Conservation (phyloP, 2,888 invertebrate species). For the Rhagonycha fulva region DNA sequence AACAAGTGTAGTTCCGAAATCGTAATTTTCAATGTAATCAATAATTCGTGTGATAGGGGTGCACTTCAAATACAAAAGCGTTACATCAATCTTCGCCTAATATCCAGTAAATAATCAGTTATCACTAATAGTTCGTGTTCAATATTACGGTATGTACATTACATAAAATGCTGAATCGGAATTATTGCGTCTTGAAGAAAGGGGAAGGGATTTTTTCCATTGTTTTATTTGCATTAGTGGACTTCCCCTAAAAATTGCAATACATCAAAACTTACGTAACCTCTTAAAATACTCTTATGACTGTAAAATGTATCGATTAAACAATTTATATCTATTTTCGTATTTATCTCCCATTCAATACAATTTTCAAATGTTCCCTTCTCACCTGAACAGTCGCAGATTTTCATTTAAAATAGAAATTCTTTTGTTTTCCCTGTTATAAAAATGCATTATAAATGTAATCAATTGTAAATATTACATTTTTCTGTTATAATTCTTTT, state of each 20-base stretch:
- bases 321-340: not conserved
- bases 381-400: too few relatives aligned
- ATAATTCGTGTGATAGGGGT: not conserved
- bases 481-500: too few relatives aligned
- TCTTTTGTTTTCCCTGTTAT: not conserved
- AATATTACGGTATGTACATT: not conserved
- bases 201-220: not conserved
- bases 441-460: not conserved
- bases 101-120: not conserved
- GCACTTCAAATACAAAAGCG: not conserved
- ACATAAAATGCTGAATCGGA: not conserved
- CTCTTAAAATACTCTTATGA: not conserved
- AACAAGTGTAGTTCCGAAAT: not conserved
- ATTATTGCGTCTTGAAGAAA: not conserved
- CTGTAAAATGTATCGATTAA: not conserved
- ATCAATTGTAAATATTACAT: too few relatives aligned
- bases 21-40: not conserved
- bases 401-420: not conserved
- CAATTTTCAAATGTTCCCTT: not conserved
- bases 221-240: not conserved
- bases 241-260: not conserved
- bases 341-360: too few relatives aligned
- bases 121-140: not conserved
- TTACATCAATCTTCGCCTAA: not conserved
- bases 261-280: not conserved